Evolutionary conservation across 2,888 invertebrate species (phyloP), one percentile per base, ranked within the genome.

Genomic region (Exephanes ischioxanthus): DNA sequence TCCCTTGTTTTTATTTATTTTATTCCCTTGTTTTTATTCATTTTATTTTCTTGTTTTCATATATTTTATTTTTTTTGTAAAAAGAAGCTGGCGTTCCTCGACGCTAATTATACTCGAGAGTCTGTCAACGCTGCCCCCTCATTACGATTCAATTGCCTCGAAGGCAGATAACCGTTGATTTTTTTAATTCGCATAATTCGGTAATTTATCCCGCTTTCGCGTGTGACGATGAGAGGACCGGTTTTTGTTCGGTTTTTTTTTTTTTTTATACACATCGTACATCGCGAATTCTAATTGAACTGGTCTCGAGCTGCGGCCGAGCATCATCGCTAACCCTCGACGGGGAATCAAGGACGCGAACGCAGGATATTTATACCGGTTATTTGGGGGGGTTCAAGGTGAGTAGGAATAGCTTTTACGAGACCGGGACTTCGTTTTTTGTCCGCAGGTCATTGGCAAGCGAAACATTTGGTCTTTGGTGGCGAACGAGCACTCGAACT

Each of bases 381-480:
- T 86, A 87, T 86, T 87, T 86, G 81, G 45, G 45, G 45, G 45
- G 87, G 82, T 84, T 85, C 85, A 82, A 86, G 85, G 85, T 82
- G 85, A 83, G 86, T 80, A 26, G 67, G 84, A 87, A 87, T 87
- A 84, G 87, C 77, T 85, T 75, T 70, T 77, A 67, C 70, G 77
- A 72, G 30, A 58, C 71, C 53, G 58, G 26, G 30, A 61, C 61
- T 61, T 30, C 67, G 45, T 67, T 55, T n/a, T 58, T 61, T 63
- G 14, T 61, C 6, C 92, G 5, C 92, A 97, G 96, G 97, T 98
- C 51, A 96, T 98, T 82, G 98, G 98, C 70, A 97, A 97, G 93
- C 96, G 97, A 90, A 99, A 99, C 93, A 97, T 99, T 91, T 99
- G 99, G 99, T 97, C 98, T 0, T 95, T 97, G 86, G 97, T 99